phyloP scores from a whole-genome alignment of 2,888 invertebrate genomes.

The Cryptocephalus moraei region DNA sequence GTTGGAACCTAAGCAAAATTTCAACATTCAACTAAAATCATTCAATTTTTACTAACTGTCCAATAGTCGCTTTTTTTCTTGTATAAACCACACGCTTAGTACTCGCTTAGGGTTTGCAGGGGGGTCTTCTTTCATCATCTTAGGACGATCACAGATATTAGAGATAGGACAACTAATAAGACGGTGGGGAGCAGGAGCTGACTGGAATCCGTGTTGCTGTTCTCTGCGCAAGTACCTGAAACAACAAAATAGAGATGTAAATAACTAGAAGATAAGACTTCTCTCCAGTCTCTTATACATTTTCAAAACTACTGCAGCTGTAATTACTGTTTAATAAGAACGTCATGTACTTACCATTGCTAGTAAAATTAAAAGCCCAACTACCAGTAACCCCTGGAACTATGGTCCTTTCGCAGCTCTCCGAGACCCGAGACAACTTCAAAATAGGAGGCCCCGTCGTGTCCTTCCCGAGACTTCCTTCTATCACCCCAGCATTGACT shows the following conservation, averaged over 20 bases:
- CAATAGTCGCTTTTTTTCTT: background rate
- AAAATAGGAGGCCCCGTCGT: constrained; percentile 26
- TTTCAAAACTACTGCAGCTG: no score
- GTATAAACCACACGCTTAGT: constrained; percentile 17
- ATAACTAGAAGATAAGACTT: no score
- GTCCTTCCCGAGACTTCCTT: constrained; percentile 22
- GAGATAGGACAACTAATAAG: constrained; percentile 19
- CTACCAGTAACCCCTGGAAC: constrained; percentile 45
- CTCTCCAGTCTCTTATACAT: no score
- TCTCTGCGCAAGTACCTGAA: constrained; percentile 27
- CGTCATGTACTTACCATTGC: constrained; percentile 44
- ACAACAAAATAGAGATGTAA: background rate
- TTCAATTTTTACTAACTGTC: background rate
- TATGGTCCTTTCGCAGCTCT: constrained; percentile 48
- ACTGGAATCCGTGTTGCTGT: constrained; percentile 19
- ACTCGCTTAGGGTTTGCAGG: constrained; percentile 25
- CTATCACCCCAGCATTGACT: constrained; percentile 19
- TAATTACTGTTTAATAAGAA: no score
- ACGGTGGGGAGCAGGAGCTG: constrained; percentile 22
- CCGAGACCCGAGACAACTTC: constrained; percentile 44
- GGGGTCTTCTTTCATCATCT: constrained; percentile 30
- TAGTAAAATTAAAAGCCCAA: constrained; percentile 57
- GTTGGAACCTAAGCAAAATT: background rate
- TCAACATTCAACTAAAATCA: background rate
- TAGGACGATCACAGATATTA: constrained; percentile 20